These are phyloP conservation scores for Lamprologus tigripictilis DNA, from an alignment of 2,113 vertebrate species.

Conservation along the genomic window DNA sequence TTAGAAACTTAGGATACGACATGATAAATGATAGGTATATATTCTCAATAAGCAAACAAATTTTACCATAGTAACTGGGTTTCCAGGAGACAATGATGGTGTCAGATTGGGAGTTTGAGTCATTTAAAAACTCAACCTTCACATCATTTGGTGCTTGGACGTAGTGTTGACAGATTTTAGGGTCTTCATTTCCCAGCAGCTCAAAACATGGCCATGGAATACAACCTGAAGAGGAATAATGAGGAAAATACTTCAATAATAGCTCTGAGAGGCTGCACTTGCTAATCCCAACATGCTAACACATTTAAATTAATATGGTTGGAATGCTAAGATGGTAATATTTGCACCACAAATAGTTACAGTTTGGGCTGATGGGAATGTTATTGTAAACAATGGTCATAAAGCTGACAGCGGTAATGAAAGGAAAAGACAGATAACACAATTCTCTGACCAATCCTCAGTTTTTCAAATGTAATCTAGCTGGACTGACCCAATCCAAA, in stretches of 20 bases:
- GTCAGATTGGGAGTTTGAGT: slow-evolving; percentile 44
- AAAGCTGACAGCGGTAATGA: background rate
- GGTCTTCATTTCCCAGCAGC: slow-evolving; percentile 52
- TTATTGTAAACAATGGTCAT: background rate
- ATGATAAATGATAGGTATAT: background rate
- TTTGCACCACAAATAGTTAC: background rate
- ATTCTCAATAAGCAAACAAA: background rate
- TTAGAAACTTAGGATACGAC: background rate
- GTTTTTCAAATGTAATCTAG: background rate
- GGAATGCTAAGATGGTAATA: background rate
- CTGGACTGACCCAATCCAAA: background rate
- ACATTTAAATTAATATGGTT: background rate
- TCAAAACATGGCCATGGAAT: slow-evolving; percentile 67
- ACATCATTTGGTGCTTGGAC: slow-evolving; percentile 64
- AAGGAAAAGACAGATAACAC: background rate
- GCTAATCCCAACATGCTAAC: background rate
- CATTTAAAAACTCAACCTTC: slow-evolving; percentile 41
- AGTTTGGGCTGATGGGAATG: background rate
- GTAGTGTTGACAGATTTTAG: slow-evolving; percentile 64
- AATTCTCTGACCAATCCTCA: background rate
- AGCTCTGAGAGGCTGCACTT: background rate
- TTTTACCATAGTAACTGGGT: slow-evolving; percentile 68
- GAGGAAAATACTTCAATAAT: background rate
- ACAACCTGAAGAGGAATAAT: slow-evolving; percentile 52
- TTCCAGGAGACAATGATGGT: slow-evolving; percentile 67